phyloP scores from a whole-genome alignment of 2,888 invertebrate species.

The Darwinula stevensoni region DNA sequence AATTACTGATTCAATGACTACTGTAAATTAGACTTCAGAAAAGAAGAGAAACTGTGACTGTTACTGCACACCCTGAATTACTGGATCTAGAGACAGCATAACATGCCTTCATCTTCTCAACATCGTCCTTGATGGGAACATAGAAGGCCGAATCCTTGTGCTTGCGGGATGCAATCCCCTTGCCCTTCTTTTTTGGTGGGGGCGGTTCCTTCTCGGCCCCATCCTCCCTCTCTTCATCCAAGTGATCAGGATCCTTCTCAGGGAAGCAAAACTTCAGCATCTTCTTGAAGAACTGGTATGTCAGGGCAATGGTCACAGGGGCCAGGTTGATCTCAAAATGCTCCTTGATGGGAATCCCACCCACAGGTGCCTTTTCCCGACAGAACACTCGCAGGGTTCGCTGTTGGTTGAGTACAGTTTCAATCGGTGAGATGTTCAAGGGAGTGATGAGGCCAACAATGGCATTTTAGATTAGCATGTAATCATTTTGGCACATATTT shows the following conservation, averaged over 20 bases:
- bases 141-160: conserved; percentile 62
- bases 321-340: conserved; percentile 96
- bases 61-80: too few species aligned
- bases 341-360: conserved; percentile 96
- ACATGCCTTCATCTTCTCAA: conserved; percentile 73
- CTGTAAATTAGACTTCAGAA: not conserved
- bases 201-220: conserved; percentile 10
- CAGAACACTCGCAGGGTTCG: conserved; percentile 80
- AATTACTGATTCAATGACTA: not conserved
- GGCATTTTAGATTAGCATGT: too few species aligned
- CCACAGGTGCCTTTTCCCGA: conserved; percentile 80
- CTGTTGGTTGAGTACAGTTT: too few species aligned
- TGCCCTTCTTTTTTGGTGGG: conserved; percentile 4
- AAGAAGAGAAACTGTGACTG: too few species aligned
- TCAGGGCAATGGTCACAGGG: conserved; percentile 54
- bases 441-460: too few species aligned
- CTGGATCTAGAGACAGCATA: not conserved
- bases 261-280: conserved; percentile 95
- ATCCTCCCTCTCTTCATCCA: conserved; percentile 27
- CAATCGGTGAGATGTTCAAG: too few species aligned
- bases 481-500: too few species aligned
- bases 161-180: conserved; percentile 7
- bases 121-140: conserved; percentile 56
- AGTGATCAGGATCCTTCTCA: conserved; percentile 57
- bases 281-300: conserved; percentile 85